Conservation (phyloP, 2,113 vertebrate genomes). For the Leiothrix lutea region DNA sequence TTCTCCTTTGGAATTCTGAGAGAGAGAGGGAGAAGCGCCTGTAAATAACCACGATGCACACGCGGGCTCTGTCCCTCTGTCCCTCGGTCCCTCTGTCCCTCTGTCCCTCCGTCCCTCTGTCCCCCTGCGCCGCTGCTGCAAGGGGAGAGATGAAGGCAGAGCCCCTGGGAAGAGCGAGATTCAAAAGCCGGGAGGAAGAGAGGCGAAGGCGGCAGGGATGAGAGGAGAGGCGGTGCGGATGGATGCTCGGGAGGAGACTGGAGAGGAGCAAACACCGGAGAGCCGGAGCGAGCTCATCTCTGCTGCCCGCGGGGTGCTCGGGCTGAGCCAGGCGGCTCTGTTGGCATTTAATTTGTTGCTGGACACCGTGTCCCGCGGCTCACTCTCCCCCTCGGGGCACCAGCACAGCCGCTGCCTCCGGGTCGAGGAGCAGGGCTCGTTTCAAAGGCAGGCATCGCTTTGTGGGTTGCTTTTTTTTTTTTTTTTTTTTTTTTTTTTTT, state of each 20-base stretch:
- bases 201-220: not conserved
- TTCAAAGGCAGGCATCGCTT: not conserved
- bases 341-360: not conserved
- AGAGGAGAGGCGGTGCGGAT: not conserved
- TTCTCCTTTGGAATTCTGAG: not conserved
- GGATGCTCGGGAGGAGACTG: not conserved
- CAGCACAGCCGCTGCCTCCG: not conserved
- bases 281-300: not conserved
- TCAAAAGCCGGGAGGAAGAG: not conserved
- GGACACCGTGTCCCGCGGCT: not conserved
- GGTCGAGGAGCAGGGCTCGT: not conserved
- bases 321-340: not conserved
- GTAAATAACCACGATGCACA: not conserved
- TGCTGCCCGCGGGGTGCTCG: not conserved
- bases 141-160: not conserved
- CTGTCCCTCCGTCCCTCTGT: not conserved
- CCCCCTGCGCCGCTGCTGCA: not conserved
- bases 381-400: not conserved
- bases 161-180: not conserved
- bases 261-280: not conserved
- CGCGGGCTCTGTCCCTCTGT: not conserved
- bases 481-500: not conserved
- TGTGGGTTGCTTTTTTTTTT: not conserved
- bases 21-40: not conserved
- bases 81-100: not conserved